A percentile compares a stretch with the other conserved stretches of the same genome.
phyloP scores from a whole-genome alignment of 2,888 invertebrate genomes.

The Hirtodrosophila duncani region DNA sequence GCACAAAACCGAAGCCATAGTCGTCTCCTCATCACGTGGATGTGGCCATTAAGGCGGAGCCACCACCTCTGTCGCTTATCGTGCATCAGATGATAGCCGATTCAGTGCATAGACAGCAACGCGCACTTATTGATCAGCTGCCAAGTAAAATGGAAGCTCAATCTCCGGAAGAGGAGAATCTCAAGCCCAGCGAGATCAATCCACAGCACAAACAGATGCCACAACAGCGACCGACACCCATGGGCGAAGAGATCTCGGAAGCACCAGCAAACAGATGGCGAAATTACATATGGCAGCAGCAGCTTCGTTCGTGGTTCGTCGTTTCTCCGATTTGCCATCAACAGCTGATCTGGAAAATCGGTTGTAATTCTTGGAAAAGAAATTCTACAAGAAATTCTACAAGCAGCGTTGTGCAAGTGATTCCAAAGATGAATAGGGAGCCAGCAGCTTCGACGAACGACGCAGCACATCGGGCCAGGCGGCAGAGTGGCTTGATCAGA shows the following conservation, averaged over 20 bases:
- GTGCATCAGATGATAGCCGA: constrained; percentile 20
- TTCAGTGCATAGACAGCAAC: constrained; percentile 53
- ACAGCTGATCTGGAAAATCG: constrained; percentile 76
- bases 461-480: constrained; percentile 48
- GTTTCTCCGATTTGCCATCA: constrained; percentile 76
- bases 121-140: constrained; percentile 69
- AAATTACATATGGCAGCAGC: constrained; percentile 66
- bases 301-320: constrained; percentile 70
- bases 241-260: constrained; percentile 76
- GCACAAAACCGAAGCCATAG: constrained; percentile 18
- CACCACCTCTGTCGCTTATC: constrained; percentile 47
- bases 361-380: constrained; percentile 72
- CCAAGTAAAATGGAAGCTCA: constrained; percentile 59
- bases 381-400: constrained; percentile 72
- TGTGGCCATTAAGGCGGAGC: constrained; percentile 53
- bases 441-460: constrained; percentile 53
- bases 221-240: constrained; percentile 47
- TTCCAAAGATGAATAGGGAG: constrained; percentile 75
- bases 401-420: constrained; percentile 78
- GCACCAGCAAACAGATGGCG: constrained; percentile 75
- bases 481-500: constrained; percentile 58
- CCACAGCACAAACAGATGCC: constrained; percentile 45
- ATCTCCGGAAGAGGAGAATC: constrained; percentile 52
- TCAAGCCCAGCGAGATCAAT: constrained; percentile 72
- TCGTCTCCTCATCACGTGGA: constrained; percentile 40